Evolutionary conservation across 2,797 vertebrate genomes (phyloP), one percentile per base, ranked within the genome.

Genomic region (Halcyon smyrnensis): DNA sequence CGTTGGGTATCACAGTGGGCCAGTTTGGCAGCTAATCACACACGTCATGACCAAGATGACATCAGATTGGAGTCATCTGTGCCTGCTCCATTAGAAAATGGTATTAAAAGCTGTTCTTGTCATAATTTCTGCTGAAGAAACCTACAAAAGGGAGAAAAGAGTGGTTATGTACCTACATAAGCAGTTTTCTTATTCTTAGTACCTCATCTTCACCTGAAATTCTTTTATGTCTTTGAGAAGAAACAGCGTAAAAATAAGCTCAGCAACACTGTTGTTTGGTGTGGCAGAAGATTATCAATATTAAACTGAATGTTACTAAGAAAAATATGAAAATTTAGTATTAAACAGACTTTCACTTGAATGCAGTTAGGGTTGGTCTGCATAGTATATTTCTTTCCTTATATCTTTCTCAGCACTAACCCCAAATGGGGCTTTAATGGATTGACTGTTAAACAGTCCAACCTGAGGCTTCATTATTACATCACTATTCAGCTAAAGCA

Each of bases 1-100:
- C 98, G 98, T 32, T 99, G 99, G 99, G 99, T 99, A 56, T 99
- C 99, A 37, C 98, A 99, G 57, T 99, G 99, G 99, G 99, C 99
- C 94, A 99, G 98, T 98, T 96, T 99, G 97, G 98, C 99, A 97
- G 99, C 99, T 94, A 99, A 99, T 98, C 99, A 99, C 94, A 99
- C 98, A 56, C 98, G 98, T 95, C 99, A 99, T 75, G 99, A 99
- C 87, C 98, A 98, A 88, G 99, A 99, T 96, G 99, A 99, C 83
- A 98, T 98, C 28, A 98, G 98, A 87, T 95, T 98, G 94, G 99
- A 99, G 87, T 97, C 99, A 25, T 97, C 98, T 73, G 78, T 97
- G 65, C 98, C 98, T 90, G 91, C 97, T 95, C 97, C 98, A 93
- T 97, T 99, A 97, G 99, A 99, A 97, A 98, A 98, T 78, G 99